Evolutionary conservation across 2,113 vertebrate species (phyloP), one percentile per base, ranked within the genome.

Genomic region (Actenoides lindsayi): DNA sequence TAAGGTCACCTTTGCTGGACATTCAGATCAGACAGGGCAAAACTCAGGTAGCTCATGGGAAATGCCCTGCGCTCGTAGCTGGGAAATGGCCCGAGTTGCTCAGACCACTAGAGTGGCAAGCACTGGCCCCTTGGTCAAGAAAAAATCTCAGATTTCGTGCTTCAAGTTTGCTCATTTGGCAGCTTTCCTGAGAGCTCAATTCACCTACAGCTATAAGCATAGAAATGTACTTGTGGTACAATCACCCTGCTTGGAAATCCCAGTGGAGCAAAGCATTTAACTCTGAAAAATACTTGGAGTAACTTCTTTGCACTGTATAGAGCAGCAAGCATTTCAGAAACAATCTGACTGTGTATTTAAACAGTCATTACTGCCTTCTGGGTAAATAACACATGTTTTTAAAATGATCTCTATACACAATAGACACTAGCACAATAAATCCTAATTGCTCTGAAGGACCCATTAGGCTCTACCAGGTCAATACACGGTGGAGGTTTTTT

Each of bases 361-460:
- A 96, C 96, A 95, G 92, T 95, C 92, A 96, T 96, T 96, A 94
- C 93, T 92, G 83, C 90, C 92, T 96, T 97, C 95, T 97, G 93
- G 90, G 97, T 95, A 97, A 97, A 97, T 96, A 97, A 96, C 83
- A 50, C 83, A 92, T 90, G 94, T 96, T 97, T 96, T 93, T 84
- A 59, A 92, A 97, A 95, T 83, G 75, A 89, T 89, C 90, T 96
- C 70, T 84, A 94, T 93, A 93, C 91, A 97, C 93, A 97, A 92
- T 95, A 77, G 94, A 88, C 1, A 1, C 81, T 94, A 96, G 88
- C 96, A 97, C 90, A 97, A 96, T 95, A 94, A 94, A 95, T 93
- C 95, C 95, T 97, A 97, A 97, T 97, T 97, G 97, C 90, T 97
- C 95, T 97, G 97, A 97, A 97, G 97, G 97, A 93, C 95, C 97